Base-by-base conservation (phyloP, 2,888 invertebrate species). In the Trichogramma evanescens region DNA sequence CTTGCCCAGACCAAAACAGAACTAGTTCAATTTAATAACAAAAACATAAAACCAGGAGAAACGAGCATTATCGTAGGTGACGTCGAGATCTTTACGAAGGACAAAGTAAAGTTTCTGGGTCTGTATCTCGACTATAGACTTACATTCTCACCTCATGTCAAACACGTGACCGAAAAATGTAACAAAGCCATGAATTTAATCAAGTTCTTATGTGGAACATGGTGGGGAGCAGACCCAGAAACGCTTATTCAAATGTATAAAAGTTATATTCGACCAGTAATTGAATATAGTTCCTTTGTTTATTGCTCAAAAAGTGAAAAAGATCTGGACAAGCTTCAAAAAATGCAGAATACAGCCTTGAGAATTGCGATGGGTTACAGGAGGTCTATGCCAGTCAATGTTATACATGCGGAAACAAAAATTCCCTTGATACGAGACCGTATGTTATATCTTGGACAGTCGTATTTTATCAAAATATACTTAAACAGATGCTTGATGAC, bases 1-100 rank as follows among this genome's bases (percentile, higher is more conserved):
- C 8, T 59, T 41, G 6, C 50, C 1, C n/a, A n/a, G 38, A 6
- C 38, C 6, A 58, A 58, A 48, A 48, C 58, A 6, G 50, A 56
- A 39, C 38, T 56, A 2, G 9, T 56, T 7, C 43, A 58, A 9
- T 54, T 53, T 43, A 54, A 58, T 26, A 58, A 58, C 6, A 46
- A 54, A 45, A 48, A 54, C n/a, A 49, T 58, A 3, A 10, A 13
- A n/a, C 54, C 54, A 44, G 54, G 54, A 0, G 8, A 13, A 6
- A 48, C 49, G n/a, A n/a, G 13, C 3, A 54, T 54, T 43, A 44
- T 44, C 4, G 44, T 54, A 6, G 44, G 26, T 26, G 54, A 43
- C 7, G 5, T 7, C 13, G 10, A 9, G 1, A 56, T 56, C 6
- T 7, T 42, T n/a, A 48, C 56, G 1, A 40, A 9, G 13, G 49